Evolutionary conservation across 2,888 invertebrate species (phyloP).

Genomic region (Drosophila crucigera): DNA sequence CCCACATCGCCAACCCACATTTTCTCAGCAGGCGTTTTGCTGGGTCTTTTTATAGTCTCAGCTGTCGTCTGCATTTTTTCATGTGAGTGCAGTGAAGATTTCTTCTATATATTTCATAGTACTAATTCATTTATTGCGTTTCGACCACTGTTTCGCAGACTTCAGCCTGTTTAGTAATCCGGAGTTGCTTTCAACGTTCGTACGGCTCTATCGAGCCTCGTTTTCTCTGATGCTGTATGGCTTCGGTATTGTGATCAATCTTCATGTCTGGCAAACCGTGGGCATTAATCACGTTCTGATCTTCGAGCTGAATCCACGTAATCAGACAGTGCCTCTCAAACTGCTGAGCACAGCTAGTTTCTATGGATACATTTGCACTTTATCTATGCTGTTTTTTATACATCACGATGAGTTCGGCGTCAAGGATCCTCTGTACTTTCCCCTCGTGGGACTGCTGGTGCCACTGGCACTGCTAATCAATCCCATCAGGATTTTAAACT

Average conservation of each 20-base stretch:
- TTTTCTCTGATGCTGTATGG: constrained; percentile 95
- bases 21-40: constrained; percentile 97
- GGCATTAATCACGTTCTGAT: constrained; percentile 98
- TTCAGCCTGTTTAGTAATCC: background rate
- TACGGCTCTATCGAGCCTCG: constrained; percentile 95
- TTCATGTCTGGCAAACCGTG: constrained; percentile 96
- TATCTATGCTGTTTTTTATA: constrained; percentile 89
- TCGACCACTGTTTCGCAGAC: constrained; percentile 11
- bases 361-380: constrained; percentile 95
- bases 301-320: constrained; percentile 97
- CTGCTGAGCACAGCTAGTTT: constrained; percentile 95
- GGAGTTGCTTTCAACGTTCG: constrained; percentile 87
- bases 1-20: constrained; percentile 93
- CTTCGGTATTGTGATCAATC: constrained; percentile 96
- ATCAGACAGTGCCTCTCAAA: constrained; percentile 95
- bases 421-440: constrained; percentile 94
- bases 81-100: constrained; percentile 86
- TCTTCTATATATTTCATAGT: background rate
- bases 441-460: constrained; percentile 91
- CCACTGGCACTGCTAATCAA: constrained; percentile 94
- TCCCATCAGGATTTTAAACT: constrained; percentile 94
- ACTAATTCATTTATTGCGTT: too few species aligned
- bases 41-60: constrained; percentile 95
- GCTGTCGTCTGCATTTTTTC: constrained; percentile 92
- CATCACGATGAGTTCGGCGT: constrained; percentile 89